Evolutionary conservation across 2,113 vertebrate genomes (phyloP).

Genomic region (Cygnus atratus): DNA sequence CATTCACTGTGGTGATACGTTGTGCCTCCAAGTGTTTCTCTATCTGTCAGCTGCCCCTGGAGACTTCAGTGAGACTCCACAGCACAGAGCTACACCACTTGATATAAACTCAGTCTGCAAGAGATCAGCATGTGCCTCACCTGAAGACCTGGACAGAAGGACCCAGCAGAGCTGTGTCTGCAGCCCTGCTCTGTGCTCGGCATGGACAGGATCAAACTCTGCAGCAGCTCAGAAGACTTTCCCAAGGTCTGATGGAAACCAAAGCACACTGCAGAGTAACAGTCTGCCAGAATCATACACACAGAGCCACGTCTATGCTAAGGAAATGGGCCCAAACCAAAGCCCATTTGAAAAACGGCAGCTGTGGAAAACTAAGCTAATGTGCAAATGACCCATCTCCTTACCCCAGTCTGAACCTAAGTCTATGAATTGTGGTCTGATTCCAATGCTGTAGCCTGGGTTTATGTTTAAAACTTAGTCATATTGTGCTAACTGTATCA

Average conservation of each 20-base stretch:
- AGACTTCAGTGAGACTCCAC: background rate
- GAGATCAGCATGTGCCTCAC: background rate
- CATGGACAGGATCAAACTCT: background rate
- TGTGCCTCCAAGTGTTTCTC: background rate
- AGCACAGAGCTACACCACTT: background rate
- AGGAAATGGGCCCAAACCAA: background rate
- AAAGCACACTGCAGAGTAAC: background rate
- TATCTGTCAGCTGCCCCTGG: background rate
- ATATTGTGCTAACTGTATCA: background rate
- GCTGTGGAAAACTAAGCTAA: background rate
- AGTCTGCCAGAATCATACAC: background rate
- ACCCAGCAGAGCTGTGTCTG: background rate
- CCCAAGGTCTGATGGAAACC: rapidly evolving
- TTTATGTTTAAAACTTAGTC: background rate
- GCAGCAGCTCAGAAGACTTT: background rate
- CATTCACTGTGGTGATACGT: rapidly evolving
- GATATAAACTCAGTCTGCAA: background rate
- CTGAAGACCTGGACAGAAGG: background rate
- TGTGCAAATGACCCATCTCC: rapidly evolving
- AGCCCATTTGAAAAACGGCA: background rate
- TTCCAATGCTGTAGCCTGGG: background rate
- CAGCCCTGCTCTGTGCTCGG: background rate
- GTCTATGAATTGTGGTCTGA: background rate
- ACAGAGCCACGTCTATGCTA: background rate
- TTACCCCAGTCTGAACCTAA: background rate